Conservation (phyloP, 2,797 vertebrate genomes). For the Anguilla anguilla region DNA sequence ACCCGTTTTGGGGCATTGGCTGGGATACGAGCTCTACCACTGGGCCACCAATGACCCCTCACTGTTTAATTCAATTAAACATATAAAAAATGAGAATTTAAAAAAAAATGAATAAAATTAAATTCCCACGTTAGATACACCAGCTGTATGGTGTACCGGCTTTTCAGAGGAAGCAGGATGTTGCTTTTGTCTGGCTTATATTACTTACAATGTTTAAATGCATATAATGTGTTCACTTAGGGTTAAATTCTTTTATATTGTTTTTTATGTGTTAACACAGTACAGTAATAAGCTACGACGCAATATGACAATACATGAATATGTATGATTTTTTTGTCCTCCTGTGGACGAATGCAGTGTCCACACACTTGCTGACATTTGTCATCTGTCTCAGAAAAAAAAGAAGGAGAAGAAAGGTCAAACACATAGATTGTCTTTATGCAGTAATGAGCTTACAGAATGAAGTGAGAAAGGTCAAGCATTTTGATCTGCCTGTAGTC, state of each 20-base stretch:
- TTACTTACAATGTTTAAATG: too few species aligned
- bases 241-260: not conserved
- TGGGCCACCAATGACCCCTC: too few species aligned
- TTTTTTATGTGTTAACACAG: not conserved
- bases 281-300: slow-evolving; percentile 20
- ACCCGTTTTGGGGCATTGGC: too few species aligned
- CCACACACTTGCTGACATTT: slow-evolving; percentile 16
- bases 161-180: too few species aligned
- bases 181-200: too few species aligned
- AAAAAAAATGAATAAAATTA: too few species aligned
- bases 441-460: slow-evolving; percentile 26
- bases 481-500: slow-evolving; percentile 73
- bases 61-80: too few species aligned
- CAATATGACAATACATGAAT: not conserved
- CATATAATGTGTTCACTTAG: not conserved
- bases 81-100: too few species aligned
- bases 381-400: slow-evolving; percentile 15
- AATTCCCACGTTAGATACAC: too few species aligned
- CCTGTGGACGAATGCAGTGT: slow-evolving; percentile 1
- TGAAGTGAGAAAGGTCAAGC: slow-evolving; percentile 69
- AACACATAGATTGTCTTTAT: slow-evolving; percentile 26
- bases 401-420: slow-evolving; percentile 26
- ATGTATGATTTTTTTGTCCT: slow-evolving; percentile 11
- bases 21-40: too few species aligned
- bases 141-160: too few species aligned